A percentile compares a stretch with the other conserved stretches of the same genome.
Evolutionary conservation across 2,888 invertebrate species (phyloP).

Genomic region (Zaprionus obscuricornis): DNA sequence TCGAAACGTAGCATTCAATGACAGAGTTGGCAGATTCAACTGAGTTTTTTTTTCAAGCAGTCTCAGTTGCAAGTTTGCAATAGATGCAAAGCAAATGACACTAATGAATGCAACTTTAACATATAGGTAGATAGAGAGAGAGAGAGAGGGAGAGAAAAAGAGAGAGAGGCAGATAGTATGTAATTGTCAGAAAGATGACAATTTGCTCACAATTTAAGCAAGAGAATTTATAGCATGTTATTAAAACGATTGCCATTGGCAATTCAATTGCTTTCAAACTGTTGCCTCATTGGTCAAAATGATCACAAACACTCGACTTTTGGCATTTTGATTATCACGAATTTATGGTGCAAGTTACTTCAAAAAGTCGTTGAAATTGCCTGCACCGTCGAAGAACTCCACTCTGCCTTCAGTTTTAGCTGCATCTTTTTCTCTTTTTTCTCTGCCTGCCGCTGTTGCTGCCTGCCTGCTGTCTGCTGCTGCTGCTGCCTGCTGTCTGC

Average conservation of each 20-base stretch:
- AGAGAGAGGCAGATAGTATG: constrained; percentile 20
- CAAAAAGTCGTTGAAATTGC: not conserved
- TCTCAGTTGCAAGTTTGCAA: constrained; percentile 26
- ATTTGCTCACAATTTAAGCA: constrained; percentile 57
- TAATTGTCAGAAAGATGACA: constrained; percentile 63
- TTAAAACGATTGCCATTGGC: constrained; percentile 34
- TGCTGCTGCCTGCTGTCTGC: not conserved
- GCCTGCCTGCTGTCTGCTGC: constrained; percentile 15
- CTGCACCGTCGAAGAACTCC: not conserved
- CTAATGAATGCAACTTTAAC: constrained; percentile 62
- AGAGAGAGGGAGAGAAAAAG: constrained; percentile 3
- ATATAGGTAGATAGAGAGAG: too few relatives aligned
- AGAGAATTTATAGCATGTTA: constrained; percentile 39
- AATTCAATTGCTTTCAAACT: constrained; percentile 47
- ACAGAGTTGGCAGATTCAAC: too few relatives aligned
- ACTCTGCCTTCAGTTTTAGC: constrained; percentile 5
- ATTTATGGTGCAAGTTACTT: constrained; percentile 59
- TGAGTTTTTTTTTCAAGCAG: too few relatives aligned
- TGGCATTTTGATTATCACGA: constrained; percentile 69
- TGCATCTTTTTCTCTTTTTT: constrained; percentile 7
- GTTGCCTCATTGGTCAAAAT: constrained; percentile 26
- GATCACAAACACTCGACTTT: constrained; percentile 23
- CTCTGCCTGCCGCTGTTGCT: not conserved
- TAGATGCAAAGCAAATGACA: constrained; percentile 65
- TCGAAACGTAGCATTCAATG: too few relatives aligned